Base-by-base conservation (phyloP, 1,140 invertebrate genomes). In the Mercenaria mercenaria region DNA sequence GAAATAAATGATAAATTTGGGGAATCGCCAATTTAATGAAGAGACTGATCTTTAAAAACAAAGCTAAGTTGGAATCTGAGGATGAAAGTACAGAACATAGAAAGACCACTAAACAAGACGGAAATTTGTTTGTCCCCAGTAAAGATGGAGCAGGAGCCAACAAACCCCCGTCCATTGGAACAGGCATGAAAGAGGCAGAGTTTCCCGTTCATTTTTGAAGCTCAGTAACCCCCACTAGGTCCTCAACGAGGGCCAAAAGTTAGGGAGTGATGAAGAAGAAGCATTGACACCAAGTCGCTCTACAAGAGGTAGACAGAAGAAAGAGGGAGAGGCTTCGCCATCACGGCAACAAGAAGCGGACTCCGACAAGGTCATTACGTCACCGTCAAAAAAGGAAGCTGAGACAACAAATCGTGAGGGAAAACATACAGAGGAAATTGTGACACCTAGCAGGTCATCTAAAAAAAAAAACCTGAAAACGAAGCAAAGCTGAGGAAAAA, bases 1-100 rank as follows among this genome's bases (percentile, higher is more conserved):
- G 39, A 67, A 39, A 88, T 88, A 64, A 52, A 88, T 59, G 37
- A 77, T 29, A 80, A 43, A 43, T 88, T 88, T 80, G 85, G 32
- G 8, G 85, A 88, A 10, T 77, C 85, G 29, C 85, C 85, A 61
- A n/a, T 18, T 23, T 26, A 37, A 76, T 8, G 79, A 81, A 37
- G 32, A 3, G 4, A 52, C 59, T 81, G 52, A 61, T 10, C 52
- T 61, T 39, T 52, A n/a, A 20, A 80, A n/a, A n/a, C n/a, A n/a
- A 32, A 56, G 41, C 52, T 23, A 80, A 80, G 52, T 3, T 39
- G 2, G 79, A 81, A 81, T 34, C 29, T 50, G 43, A 81, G 0
- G 15, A 39, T 23, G 52, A 61, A 67, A n/a, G n/a, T n/a, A 52
- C 1, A 47, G 74, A 13, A 34, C 18, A 50, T 13, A 52, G 13